phyloP scores from a whole-genome alignment of 2,113 vertebrate genomes.

The Stercorarius parasiticus region DNA sequence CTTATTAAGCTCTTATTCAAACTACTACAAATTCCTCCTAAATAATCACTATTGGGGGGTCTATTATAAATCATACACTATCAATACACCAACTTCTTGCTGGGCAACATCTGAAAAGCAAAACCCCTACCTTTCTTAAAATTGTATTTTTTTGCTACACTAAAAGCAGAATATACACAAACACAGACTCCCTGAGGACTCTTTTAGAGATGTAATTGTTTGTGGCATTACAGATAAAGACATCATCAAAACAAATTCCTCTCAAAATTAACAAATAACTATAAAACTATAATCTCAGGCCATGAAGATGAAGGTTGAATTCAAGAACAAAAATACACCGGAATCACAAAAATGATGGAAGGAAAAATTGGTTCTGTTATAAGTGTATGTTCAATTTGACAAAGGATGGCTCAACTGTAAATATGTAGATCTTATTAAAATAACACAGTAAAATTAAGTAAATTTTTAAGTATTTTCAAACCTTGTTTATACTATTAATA shows the following conservation, averaged over 20 bases:
- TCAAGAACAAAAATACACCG: background rate
- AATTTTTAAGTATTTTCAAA: background rate
- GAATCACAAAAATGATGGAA: background rate
- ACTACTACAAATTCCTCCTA: background rate
- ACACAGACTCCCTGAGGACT: background rate
- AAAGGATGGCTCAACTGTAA: background rate
- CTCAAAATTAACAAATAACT: background rate
- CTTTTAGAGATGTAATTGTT: background rate
- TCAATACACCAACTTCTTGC: background rate
- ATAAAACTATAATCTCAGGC: background rate
- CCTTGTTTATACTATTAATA: slow-evolving; percentile 23
- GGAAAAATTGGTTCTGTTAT: background rate
- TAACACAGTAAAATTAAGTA: background rate
- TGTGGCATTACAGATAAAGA: background rate
- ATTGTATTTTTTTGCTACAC: background rate
- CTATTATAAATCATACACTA: background rate
- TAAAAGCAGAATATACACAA: background rate
- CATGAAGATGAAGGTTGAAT: background rate
- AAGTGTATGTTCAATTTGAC: background rate
- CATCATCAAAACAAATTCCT: background rate
- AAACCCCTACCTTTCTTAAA: background rate
- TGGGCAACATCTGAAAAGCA: background rate
- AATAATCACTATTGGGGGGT: background rate
- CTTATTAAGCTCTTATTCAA: background rate
- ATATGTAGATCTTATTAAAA: background rate